Percentiles rank a stretch among this genome's conserved stretches.
These are phyloP conservation scores for Lepetodrilus schrolli DNA, from an alignment of 2,888 invertebrate genomes.

Conservation along the genomic window DNA sequence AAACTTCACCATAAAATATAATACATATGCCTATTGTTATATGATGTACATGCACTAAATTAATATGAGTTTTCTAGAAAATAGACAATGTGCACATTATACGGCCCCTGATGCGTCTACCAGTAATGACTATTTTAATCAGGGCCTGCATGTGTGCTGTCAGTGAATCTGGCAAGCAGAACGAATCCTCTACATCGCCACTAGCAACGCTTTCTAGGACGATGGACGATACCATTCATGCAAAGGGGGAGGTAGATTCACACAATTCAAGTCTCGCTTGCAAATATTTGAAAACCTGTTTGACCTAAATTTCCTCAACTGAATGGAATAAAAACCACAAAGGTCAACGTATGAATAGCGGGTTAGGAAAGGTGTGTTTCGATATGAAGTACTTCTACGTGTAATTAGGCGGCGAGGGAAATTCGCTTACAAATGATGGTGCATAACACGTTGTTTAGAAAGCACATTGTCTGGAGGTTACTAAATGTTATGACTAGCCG, in stretches of 20 bases:
- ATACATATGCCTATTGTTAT: too few relatives aligned
- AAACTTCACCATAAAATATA: too few relatives aligned
- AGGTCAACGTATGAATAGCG: background rate
- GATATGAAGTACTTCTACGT: background rate
- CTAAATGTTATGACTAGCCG: too few relatives aligned
- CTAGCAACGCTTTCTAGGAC: conserved; percentile 21
- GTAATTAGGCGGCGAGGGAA: background rate
- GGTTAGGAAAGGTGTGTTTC: background rate
- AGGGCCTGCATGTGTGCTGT: conserved; percentile 22
- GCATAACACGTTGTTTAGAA: too few relatives aligned
- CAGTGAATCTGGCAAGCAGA: conserved; percentile 8
- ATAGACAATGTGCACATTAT: background rate
- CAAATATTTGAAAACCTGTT: conserved; percentile 23
- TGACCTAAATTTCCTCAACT: conserved; percentile 10
- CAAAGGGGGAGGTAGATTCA: background rate
- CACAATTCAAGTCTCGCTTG: background rate
- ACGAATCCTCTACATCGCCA: conserved; percentile 19
- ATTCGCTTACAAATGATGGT: too few relatives aligned
- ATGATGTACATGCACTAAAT: too few relatives aligned
- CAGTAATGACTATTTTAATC: conserved; percentile 16
- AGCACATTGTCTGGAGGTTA: too few relatives aligned
- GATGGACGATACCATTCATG: background rate
- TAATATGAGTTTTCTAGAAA: too few relatives aligned
- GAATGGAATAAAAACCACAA: background rate
- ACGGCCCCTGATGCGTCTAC: background rate